Conservation (phyloP, 1,140 invertebrate genomes). For the Scaptomyza pallida region DNA sequence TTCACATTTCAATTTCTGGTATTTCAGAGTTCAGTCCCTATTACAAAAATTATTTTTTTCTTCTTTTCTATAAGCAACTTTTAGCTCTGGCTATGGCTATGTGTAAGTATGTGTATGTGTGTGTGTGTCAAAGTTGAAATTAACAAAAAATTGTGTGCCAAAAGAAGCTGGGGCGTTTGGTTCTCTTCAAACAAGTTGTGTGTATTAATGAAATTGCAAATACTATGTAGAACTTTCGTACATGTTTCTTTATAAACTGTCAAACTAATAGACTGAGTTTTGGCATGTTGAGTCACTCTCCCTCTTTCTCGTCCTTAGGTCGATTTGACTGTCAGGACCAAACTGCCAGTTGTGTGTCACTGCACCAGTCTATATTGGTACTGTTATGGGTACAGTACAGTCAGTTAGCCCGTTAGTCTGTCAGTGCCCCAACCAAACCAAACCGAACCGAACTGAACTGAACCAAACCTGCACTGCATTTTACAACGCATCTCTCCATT, state of each 20-base stretch:
- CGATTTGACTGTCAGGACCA: constrained; percentile 1
- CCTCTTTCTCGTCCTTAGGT: constrained; percentile 13
- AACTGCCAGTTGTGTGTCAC: constrained; percentile 2
- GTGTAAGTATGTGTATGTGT: constrained; percentile 4
- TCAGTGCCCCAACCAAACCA: constrained; percentile 19
- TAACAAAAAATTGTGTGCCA: constrained; percentile 67
- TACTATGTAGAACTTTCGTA: constrained; percentile 73
- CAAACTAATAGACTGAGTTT: constrained; percentile 82
- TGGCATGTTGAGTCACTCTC: constrained; percentile 68
- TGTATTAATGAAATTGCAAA: constrained; percentile 83
- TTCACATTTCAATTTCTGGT: constrained; percentile 81
- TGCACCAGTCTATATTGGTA: constrained; percentile 1
- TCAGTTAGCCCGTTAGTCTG: constrained; percentile 31
- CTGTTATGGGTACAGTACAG: constrained; percentile 4
- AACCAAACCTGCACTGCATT: constrained; percentile 42
- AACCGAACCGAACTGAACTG: too few relatives aligned
- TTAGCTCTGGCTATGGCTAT: constrained; percentile 20
- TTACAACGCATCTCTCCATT: constrained; percentile 23
- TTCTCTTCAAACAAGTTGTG: constrained; percentile 72
- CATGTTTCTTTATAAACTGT: constrained; percentile 82
- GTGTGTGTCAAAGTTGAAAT: constrained; percentile 65
- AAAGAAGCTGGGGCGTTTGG: constrained; percentile 40
- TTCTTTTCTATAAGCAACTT: constrained; percentile 55
- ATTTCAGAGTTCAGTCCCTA: constrained; percentile 36
- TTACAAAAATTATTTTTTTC: too few relatives aligned